These are phyloP conservation scores for Aselliscus stoliczkanus DNA, from an alignment of 2,797 vertebrate genomes.

Conservation along the genomic window DNA sequence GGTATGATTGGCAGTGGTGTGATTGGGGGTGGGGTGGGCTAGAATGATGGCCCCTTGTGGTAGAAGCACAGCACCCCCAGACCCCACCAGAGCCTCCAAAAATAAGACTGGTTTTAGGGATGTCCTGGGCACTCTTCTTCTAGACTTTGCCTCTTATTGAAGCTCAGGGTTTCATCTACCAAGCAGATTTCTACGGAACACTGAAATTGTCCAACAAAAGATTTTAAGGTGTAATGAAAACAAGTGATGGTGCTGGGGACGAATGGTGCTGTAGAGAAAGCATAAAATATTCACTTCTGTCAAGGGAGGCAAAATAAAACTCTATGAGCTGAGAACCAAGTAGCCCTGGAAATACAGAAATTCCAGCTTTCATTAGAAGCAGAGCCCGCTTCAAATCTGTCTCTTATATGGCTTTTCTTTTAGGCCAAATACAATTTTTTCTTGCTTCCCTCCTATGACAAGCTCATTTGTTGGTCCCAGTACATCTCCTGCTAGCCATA, in stretches of 20 bases:
- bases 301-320: not conserved
- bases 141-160: not conserved
- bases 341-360: not conserved
- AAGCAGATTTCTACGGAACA: not conserved
- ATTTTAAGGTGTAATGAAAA: not conserved
- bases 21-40: not conserved
- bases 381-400: not conserved
- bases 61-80: not conserved
- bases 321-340: not conserved
- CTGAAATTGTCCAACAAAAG: not conserved
- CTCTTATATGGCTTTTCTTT: not conserved
- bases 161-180: not conserved
- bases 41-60: too few species aligned
- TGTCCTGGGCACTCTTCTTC: not conserved
- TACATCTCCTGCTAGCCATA: not conserved
- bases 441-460: not conserved
- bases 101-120: not conserved
- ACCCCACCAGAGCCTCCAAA: fast-evolving
- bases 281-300: not conserved
- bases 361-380: not conserved
- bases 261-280: not conserved
- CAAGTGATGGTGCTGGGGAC: not conserved
- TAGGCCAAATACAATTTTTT: not conserved
- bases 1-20: not conserved
- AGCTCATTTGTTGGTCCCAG: not conserved